Evolutionary conservation across 2,797 vertebrate species (phyloP), one percentile per base, ranked within the genome.

Genomic region (Neosilurus mollespiculum): DNA sequence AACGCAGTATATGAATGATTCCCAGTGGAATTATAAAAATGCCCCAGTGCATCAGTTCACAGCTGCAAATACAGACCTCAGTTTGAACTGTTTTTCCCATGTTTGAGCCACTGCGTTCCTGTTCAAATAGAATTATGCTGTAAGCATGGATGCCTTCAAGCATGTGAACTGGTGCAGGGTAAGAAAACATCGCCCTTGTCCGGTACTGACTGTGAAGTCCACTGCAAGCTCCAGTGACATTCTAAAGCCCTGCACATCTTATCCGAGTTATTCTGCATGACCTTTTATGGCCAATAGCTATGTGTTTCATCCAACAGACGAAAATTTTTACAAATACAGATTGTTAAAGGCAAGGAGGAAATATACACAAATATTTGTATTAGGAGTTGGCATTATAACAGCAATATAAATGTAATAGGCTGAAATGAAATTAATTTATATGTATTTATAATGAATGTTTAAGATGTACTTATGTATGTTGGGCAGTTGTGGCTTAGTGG

Each of bases 121-220:
- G 76, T 67, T 82, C 84, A 80, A 84, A 87, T 70, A 79, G 56
- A 82, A 54, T 79, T 43, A 56, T 54, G 64, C 69, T 56, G 9
- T 49, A 81, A 64, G 70, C 69, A 26, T 54, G 15, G 30, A 58
- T 62, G 58, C 67, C 72, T 77, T 16, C 53, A 71, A 71, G 81
- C 37, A 71, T 80, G 79, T 77, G 71, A 88, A 86, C 78, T 75
- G 56, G 67, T 43, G 80, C 64, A 77, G 34, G 30, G 14, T 79
- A 81, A 72, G 56, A 85, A 80, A 76, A 80, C 70, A 83, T 76
- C 34, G 20, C 49, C 66, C 53, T 76, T 66, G 73, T 71, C 34
- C 80, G 61, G 80, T 67, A 64, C 37, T 59, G 59, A 65, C n/a
- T 65, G 76, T 37, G 15, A 77, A 62, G 12, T 77, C 72, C 82